Evolutionary conservation across 2,888 invertebrate species (phyloP).

Genomic region (Plebejus anna): DNA sequence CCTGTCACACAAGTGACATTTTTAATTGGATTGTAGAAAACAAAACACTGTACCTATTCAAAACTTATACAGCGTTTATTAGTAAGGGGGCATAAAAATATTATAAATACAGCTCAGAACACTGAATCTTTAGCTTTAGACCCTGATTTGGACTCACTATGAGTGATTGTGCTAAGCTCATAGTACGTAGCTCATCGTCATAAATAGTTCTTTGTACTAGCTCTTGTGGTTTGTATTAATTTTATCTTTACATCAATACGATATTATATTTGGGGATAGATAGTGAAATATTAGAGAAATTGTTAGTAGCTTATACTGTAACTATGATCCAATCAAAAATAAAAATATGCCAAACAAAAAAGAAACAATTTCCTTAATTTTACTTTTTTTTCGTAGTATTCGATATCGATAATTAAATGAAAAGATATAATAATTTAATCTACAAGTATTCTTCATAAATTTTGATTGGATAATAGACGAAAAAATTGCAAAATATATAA

Average conservation of each 20-base stretch:
- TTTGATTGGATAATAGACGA: conserved; percentile 22
- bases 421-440: background rate
- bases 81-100: no score
- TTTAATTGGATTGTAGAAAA: no score
- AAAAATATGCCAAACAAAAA: background rate
- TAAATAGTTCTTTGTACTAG: conserved; percentile 48
- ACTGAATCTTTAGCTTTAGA: conserved; percentile 44
- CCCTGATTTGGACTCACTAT: conserved; percentile 65
- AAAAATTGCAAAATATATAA: background rate
- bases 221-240: conserved; percentile 31
- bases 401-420: no score
- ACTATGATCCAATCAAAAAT: conserved; percentile 12
- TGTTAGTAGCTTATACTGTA: conserved; percentile 25
- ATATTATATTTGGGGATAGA: conserved; percentile 44
- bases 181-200: conserved; percentile 69
- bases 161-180: conserved; percentile 80
- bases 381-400: background rate
- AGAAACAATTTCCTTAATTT: no score
- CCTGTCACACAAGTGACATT: no score
- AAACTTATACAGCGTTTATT: no score
- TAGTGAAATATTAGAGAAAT: conserved; percentile 35
- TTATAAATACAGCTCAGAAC: no score
- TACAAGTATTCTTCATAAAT: background rate
- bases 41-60: no score
- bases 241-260: background rate